Base-by-base conservation (phyloP, 2,888 invertebrate species). In the Dryococelus australis region DNA sequence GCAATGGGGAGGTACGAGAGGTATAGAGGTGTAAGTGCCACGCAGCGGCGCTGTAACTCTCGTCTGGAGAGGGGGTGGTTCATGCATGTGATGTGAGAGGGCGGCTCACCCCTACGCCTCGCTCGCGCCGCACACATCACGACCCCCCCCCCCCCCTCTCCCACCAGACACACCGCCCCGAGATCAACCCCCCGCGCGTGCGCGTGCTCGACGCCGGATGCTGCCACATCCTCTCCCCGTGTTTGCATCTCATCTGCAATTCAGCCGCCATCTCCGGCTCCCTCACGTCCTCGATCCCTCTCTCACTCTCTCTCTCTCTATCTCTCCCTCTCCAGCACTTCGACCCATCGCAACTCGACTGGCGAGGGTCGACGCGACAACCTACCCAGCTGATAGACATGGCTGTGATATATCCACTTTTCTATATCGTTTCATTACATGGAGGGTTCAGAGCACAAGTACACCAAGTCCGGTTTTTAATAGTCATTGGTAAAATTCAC, bases 221-320 rank as follows among this genome's bases (percentile, higher is more conserved):
- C 65, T n/a, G 65, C 65, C 20, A 20, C 65, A 65, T 65, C 65
- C 65, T 1, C 51, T 65, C 65, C 65, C 65, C 65, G 65, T 65
- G 65, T 65, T 65, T 65, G 65, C 65, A 65, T n/a, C 65, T 65
- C 65, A 65, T 65, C 65, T 65, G 65, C 65, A 65, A 65, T 65
- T 65, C 65, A 65, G 65, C 65, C 65, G 65, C 65, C 65, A 65
- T 65, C 65, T 65, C 65, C 65, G 65, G 65, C n/a, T 20, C 65
- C 2, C 24, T 20, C 65, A 10, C 47, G 6, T n/a, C n/a, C n/a
- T n/a, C n/a, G n/a, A n/a, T 47, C 47, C 47, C 47, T 47, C 47
- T 47, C 47, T 6, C 47, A 47, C 6, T 47, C 47, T n/a, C n/a
- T n/a, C n/a, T 51, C 10, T 13, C 51, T 13, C 51, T 13, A 51